Evolutionary conservation across 1,140 invertebrate species (phyloP).

Genomic region (Pogonus chalceus): DNA sequence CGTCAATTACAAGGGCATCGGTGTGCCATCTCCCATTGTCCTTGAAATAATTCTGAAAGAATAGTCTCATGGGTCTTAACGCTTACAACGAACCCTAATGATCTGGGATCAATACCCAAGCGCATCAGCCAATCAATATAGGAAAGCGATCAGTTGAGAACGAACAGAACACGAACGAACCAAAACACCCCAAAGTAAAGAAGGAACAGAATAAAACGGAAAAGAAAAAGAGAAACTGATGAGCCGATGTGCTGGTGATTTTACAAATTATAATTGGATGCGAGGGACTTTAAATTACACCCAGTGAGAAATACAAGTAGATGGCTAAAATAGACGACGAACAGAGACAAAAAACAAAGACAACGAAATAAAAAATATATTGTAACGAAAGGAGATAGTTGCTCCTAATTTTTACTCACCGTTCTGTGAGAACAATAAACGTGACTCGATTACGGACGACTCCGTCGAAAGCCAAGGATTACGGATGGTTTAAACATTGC

Average conservation of each 20-base stretch:
- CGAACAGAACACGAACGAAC: background rate
- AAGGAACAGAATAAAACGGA: background rate
- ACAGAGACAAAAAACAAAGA: too few species aligned
- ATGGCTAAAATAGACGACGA: too few species aligned
- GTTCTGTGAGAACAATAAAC: background rate
- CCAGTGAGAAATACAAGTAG: background rate
- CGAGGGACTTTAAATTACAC: background rate
- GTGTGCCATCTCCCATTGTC: background rate
- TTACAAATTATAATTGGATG: constrained; percentile 7
- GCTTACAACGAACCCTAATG: background rate
- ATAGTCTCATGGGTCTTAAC: background rate
- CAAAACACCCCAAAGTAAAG: too few species aligned
- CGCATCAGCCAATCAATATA: background rate
- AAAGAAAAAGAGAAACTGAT: background rate
- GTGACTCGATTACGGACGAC: background rate
- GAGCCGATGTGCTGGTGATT: background rate
- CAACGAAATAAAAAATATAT: background rate
- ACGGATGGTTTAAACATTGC: background rate
- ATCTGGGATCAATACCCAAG: constrained; percentile 1
- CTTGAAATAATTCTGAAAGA: background rate
- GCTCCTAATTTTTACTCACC: background rate
- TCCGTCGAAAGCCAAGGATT: background rate
- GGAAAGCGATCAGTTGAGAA: background rate
- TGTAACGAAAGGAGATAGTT: background rate
- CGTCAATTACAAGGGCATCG: background rate